Evolutionary conservation across 2,113 vertebrate species (phyloP), one percentile per base, ranked within the genome.

Genomic region (Diphyllodes magnificus): DNA sequence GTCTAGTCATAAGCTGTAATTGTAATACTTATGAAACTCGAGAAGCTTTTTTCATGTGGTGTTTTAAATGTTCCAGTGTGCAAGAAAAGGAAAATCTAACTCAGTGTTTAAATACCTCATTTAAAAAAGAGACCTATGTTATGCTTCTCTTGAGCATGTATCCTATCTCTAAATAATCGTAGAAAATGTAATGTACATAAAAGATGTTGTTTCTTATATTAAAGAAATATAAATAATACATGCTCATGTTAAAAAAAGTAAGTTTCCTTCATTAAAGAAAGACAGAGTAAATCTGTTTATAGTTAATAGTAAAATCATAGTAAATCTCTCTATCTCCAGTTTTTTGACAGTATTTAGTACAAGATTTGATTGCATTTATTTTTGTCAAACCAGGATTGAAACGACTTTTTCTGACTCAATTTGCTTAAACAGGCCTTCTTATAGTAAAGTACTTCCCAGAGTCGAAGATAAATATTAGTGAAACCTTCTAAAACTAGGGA

Each of bases 21-120:
- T 60, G 37, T 53, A 88, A 82, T 88, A 82, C 56, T 86, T 94
- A 59, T 1, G 77, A 96, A 95, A 95, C 84, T 45, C 57, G 11
- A 93, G 28, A 82, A 93, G 19, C 14, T 10, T 92, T 85, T 92
- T 95, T 92, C 70, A 79, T 92, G 89, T 96, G 93, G 83, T 96
- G 35, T 68, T 83, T 90, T 84, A 75, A 92, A 91, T 91, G 78
- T 75, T 44, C 65, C 57, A 21, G 11, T 47, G 19, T 30, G 18
- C 39, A 88, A 84, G 27, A 73, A 47, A 80, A 70, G 45, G 68
- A 88, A 81, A 86, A 81, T 80, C 66, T 78, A 92, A 49, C 53
- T 61, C 15, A 11, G 22, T 80, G 11, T 94, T 77, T 86, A 88
- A 90, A 44, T 59, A 86, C 6, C 15, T 80, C 27, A 3, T 59